Conservation (phyloP, 2,888 invertebrate genomes). For the Scelioninae gen. 2 region DNA sequence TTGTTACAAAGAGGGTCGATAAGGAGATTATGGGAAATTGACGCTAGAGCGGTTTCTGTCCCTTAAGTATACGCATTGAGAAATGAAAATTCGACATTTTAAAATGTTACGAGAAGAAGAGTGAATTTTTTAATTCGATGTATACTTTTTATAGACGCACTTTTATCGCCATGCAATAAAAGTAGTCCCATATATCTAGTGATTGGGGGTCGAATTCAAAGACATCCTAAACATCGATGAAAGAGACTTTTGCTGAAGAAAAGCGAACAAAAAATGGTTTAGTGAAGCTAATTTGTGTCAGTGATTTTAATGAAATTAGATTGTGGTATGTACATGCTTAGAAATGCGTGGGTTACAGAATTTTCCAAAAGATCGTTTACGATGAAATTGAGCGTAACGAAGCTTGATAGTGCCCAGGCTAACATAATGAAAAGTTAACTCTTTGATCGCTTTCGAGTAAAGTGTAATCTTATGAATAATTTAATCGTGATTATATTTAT, state of each 20-base stretch:
- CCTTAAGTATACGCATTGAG: not conserved
- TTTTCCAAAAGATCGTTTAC: conserved; percentile 50
- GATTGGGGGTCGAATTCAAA: too few species aligned
- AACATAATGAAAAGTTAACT: conserved; percentile 45
- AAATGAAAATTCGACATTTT: not conserved
- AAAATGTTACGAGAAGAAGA: too few species aligned
- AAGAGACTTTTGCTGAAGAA: too few species aligned
- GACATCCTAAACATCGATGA: too few species aligned
- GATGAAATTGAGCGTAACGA: conserved; percentile 60
- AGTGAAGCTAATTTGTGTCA: conserved; percentile 53
- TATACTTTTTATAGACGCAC: too few species aligned
- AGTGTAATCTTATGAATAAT: conserved; percentile 5
- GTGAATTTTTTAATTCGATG: not conserved
- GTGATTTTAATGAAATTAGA: conserved; percentile 42
- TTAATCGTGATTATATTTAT: not conserved
- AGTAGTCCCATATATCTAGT: too few species aligned
- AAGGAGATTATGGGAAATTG: conserved; percentile 16
- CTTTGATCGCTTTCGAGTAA: conserved; percentile 36
- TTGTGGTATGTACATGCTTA: conserved; percentile 37
- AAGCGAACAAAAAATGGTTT: conserved; percentile 38
- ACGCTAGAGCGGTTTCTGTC: not conserved
- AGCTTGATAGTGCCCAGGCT: conserved; percentile 33
- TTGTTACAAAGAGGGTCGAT: conserved; percentile 5
- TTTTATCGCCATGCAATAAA: too few species aligned
- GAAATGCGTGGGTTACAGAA: conserved; percentile 36